These are phyloP conservation scores for Fragum whitleyi DNA, from an alignment of 2,888 invertebrate genomes.

Conservation along the genomic window DNA sequence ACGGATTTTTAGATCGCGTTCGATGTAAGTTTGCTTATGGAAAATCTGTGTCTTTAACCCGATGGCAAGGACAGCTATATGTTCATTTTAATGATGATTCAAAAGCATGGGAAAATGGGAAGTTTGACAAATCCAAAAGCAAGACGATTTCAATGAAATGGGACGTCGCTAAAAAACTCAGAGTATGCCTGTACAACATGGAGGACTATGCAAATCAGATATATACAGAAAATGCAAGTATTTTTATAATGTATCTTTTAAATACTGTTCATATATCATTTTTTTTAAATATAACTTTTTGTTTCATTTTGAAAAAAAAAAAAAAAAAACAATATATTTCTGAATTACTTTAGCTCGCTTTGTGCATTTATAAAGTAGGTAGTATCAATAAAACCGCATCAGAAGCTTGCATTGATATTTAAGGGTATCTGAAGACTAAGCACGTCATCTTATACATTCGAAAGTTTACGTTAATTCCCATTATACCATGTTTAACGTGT, in stretches of 20 bases:
- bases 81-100: conserved; percentile 27
- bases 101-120: conserved; percentile 22
- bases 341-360: not conserved
- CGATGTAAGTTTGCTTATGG: conserved; percentile 33
- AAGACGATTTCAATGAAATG: conserved; percentile 17
- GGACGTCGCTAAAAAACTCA: not conserved
- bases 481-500: too few relatives aligned
- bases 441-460: too few relatives aligned
- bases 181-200: conserved; percentile 1
- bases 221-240: conserved; percentile 2
- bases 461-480: too few relatives aligned
- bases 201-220: conserved; percentile 8
- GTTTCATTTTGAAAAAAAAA: not conserved
- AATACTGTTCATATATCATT: too few relatives aligned
- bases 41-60: conserved; percentile 21
- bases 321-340: not conserved
- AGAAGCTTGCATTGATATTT: too few relatives aligned
- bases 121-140: conserved; percentile 10
- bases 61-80: conserved; percentile 26
- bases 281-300: not conserved
- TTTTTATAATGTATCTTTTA: not conserved
- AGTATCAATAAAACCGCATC: too few relatives aligned
- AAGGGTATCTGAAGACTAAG: too few relatives aligned
- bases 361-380: too few relatives aligned
- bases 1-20: conserved; percentile 30